Evolutionary conservation across 2,888 invertebrate species (phyloP), one percentile per base, ranked within the genome.

Genomic region (Pristionchus mayeri): DNA sequence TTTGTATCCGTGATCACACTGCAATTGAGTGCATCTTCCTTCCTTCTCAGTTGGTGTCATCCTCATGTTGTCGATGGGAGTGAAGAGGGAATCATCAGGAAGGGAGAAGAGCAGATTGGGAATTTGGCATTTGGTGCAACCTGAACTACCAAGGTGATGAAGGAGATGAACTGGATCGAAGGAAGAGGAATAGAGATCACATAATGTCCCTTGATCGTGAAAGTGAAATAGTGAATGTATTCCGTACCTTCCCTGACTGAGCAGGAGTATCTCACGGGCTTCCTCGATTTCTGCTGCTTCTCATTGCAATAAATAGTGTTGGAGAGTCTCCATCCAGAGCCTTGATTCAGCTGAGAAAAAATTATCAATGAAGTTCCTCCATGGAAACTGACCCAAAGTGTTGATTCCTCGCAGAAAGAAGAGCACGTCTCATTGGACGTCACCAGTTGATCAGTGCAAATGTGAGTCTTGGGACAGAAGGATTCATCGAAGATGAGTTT

Each of bases 1-100:
- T 78, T 50, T 78, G 48, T 78, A 78, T 50, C 76, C 76, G 3
- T 50, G 9, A 27, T 78, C 76, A 78, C 76, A 78, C 18, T 78
- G 50, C 13, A 78, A 50, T 78, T 48, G 48, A 50, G 76, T 78
- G 40, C 76, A 78, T 30, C 21, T 9, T 27, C 76, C 76, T 30
- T 78, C 50, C 30, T 48, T 78, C 9, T 21, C 40, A 7, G 40
- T 71, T 21, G 71, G 71, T 13, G 40, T 40, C 40, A 71, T 40
- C 24, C 40, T 71, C 71, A 71, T 71, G 24, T 71, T 71, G 24
- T 71, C 71, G 7, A 71, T 71, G 21, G 71, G 71, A 71, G 40
- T 44, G 24, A 71, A 71, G 40, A n/a, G 16, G n/a, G 67, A 71
- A 44, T 27, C 27, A 37, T 67, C 21, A 9, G 71, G 71, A 71